Percentiles rank a stretch among this genome's conserved stretches.
Conservation (phyloP, 2,113 vertebrate species). For the Enhydra lutris region DNA sequence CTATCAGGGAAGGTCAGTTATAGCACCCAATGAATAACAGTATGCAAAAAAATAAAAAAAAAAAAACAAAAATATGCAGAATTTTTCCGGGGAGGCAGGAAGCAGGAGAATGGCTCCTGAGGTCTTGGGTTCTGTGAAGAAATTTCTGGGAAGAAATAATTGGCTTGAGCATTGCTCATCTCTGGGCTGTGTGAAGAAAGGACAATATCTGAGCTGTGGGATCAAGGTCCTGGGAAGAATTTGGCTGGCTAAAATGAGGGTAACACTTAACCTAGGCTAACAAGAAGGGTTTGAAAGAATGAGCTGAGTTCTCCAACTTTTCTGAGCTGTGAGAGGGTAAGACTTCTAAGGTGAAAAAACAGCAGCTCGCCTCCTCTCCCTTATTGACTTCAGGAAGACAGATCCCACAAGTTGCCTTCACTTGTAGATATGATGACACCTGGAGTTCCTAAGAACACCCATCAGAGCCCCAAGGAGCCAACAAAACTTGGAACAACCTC, state of each 20-base stretch:
- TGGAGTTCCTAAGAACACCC: not conserved
- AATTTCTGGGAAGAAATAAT: not conserved
- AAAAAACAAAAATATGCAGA: not conserved
- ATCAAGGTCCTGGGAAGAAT: not conserved
- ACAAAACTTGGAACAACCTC: not conserved
- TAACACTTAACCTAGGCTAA: not conserved
- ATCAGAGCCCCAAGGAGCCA: not conserved
- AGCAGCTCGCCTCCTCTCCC: not conserved
- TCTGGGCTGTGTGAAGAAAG: not conserved
- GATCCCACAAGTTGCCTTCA: not conserved
- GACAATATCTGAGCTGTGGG: not conserved
- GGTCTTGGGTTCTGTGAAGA: not conserved
- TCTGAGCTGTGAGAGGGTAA: not conserved
- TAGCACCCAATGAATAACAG: not conserved
- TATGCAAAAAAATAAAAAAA: not conserved
- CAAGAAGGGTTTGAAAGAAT: not conserved
- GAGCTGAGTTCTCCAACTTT: not conserved
- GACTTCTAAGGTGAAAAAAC: not conserved
- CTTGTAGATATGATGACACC: not conserved
- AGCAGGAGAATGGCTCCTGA: not conserved
- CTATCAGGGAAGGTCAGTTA: not conserved
- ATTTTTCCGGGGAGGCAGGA: not conserved
- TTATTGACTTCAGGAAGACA: not conserved
- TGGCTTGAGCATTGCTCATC: not conserved
- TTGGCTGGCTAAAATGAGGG: not conserved